Evolutionary conservation across 2,888 invertebrate species (phyloP), one percentile per base, ranked within the genome.

Genomic region (Hirtodrosophila confusa): DNA sequence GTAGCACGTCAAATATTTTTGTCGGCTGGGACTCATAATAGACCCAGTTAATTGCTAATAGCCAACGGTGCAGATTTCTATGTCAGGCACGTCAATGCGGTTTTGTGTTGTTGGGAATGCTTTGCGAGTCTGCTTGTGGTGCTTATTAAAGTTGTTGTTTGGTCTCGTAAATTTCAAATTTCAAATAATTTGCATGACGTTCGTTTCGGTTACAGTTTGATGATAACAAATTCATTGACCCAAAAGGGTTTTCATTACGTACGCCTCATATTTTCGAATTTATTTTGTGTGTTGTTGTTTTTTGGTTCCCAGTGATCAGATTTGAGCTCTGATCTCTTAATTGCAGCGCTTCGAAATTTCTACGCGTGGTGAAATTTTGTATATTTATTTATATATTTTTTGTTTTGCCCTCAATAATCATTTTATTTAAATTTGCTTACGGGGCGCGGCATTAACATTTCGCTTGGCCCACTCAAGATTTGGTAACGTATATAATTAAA

Each of bases 41-140:
- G 88, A 78, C 85, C 85, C 88, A 85, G 88, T 85, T 85, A 85
- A 85, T 88, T 85, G 86, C 85, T 85, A 85, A 85, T 87, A 83
- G 85, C 85, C 85, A 83, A 85, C 84, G 84, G 88, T 85, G 85
- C 85, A 85, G 85, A 87, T 85, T 85, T 85, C 88, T 87, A 74
- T 85, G 85, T 87, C 85, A 87, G 82, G 43, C 68, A 86, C 76
- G 83, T 82, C 86, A 80, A 86, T 75, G 47, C 66, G 40, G 33
- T 51, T 55, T 37, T 53, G 33, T 47, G 35, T 47, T 35, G 17
- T 45, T 54, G 24, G 24, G 17, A 37, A 29, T 24, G 35, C 37
- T 23, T 10, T 39, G 12, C 1, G 27, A 23, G 27, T 27, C 29
- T 51, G 78, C 65, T 57, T 56, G 47, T 63, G 65, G 11, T 64